Evolutionary conservation across 2,888 invertebrate genomes (phyloP).

Genomic region (Chymomyza fuscimana): DNA sequence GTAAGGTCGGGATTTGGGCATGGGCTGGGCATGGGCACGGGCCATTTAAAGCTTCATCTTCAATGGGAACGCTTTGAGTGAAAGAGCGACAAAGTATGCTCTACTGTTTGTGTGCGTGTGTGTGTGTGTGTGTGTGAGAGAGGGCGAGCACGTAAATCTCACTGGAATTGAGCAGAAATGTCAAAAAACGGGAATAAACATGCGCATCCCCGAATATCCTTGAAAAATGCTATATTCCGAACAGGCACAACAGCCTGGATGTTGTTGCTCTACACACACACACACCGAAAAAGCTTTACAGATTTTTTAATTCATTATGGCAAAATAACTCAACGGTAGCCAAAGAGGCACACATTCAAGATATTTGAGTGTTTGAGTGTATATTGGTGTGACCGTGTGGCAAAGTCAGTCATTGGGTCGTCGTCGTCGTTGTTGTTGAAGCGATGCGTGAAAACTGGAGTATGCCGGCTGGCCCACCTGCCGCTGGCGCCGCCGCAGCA

Average conservation of each 20-base stretch:
- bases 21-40: too few species aligned
- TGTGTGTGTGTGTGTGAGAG: background rate
- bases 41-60: slow-evolving; percentile 17
- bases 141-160: slow-evolving; percentile 5
- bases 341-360: too few species aligned
- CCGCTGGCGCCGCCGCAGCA: slow-evolving; percentile 11
- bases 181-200: slow-evolving; percentile 65
- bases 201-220: slow-evolving; percentile 69
- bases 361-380: background rate
- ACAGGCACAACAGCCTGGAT: slow-evolving; percentile 43
- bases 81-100: slow-evolving; percentile 44
- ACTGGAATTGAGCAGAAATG: slow-evolving; percentile 64
- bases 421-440: slow-evolving; percentile 32
- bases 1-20: background rate
- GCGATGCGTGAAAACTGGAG: background rate
- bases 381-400: slow-evolving; percentile 26
- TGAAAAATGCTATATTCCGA: slow-evolving; percentile 46
- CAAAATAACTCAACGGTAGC: slow-evolving; percentile 59
- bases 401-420: slow-evolving; percentile 52
- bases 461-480: slow-evolving; percentile 12
- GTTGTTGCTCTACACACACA: slow-evolving; percentile 33
- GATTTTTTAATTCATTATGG: slow-evolving; percentile 51
- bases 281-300: slow-evolving; percentile 47
- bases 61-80: slow-evolving; percentile 51
- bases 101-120: background rate